These are phyloP conservation scores for Vollenhovia emeryi DNA, from an alignment of 1,140 invertebrate genomes.

Conservation along the genomic window DNA sequence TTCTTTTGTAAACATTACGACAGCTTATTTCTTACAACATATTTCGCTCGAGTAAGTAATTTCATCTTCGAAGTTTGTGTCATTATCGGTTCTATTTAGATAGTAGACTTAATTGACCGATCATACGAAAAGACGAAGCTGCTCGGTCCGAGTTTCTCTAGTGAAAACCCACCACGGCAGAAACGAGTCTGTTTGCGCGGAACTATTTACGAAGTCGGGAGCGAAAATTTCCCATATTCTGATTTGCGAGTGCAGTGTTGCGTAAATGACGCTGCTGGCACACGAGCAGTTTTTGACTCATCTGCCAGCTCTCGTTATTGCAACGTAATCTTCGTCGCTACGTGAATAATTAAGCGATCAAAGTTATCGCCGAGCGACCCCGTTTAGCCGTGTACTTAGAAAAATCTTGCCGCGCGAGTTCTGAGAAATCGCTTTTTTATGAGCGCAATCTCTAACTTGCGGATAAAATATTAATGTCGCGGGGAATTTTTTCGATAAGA, in stretches of 20 bases:
- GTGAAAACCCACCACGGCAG: background rate
- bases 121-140: background rate
- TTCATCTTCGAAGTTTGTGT: background rate
- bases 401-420: slow-evolving; percentile 8
- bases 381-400: background rate
- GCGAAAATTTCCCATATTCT: slow-evolving; percentile 57
- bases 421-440: background rate
- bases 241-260: slow-evolving; percentile 58
- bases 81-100: slow-evolving; percentile 3
- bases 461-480: slow-evolving; percentile 30
- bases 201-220: slow-evolving; percentile 32
- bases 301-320: slow-evolving; percentile 24
- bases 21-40: background rate
- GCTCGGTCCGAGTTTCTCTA: background rate
- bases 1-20: background rate
- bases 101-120: slow-evolving; percentile 10
- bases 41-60: background rate
- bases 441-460: background rate
- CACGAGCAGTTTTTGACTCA: background rate
- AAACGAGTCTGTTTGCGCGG: background rate
- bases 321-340: slow-evolving; percentile 3
- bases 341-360: slow-evolving; percentile 30
- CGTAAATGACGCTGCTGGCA: slow-evolving; percentile 40
- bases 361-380: slow-evolving; percentile 26
- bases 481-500: slow-evolving; percentile 8